Evolutionary conservation across 1,140 invertebrate species (phyloP).

Genomic region (Calephelis nemesis): DNA sequence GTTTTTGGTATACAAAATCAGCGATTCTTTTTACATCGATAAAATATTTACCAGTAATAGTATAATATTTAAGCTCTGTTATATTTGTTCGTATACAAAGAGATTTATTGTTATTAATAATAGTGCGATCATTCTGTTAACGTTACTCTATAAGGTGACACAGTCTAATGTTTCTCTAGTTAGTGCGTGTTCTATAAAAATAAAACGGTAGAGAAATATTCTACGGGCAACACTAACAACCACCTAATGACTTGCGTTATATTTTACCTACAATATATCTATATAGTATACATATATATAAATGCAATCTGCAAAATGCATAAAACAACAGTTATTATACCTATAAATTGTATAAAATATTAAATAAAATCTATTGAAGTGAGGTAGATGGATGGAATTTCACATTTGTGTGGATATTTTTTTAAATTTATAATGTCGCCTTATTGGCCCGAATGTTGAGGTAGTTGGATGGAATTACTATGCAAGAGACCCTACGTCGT

Average conservation of each 20-base stretch:
- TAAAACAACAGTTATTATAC: constrained; percentile 78
- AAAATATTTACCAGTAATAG: constrained; percentile 39
- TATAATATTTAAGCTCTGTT: constrained; percentile 72
- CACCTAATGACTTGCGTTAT: constrained; percentile 70
- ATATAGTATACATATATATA: constrained; percentile 73
- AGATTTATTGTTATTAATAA: constrained; percentile 42
- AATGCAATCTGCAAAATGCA: constrained; percentile 78
- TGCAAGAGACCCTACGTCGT: constrained; percentile 69
- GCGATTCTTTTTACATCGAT: constrained; percentile 49
- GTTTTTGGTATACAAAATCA: constrained; percentile 38
- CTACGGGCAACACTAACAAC: constrained; percentile 71
- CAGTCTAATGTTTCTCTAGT: constrained; percentile 67
- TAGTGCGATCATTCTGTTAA: constrained; percentile 52
- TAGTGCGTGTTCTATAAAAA: constrained; percentile 68
- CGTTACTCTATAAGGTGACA: constrained; percentile 57
- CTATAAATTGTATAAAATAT: constrained; percentile 80
- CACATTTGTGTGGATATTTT: constrained; percentile 79
- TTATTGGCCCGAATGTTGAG: constrained; percentile 76
- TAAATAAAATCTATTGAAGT: constrained; percentile 80
- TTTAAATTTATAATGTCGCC: constrained; percentile 66
- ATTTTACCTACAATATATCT: constrained; percentile 76
- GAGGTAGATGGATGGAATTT: constrained; percentile 81
- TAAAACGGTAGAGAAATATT: constrained; percentile 53
- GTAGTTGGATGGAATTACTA: constrained; percentile 80
- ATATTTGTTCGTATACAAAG: constrained; percentile 75